These are phyloP conservation scores for Auanema freiburgensis DNA, from an alignment of 2,888 invertebrate genomes.

Conservation along the genomic window DNA sequence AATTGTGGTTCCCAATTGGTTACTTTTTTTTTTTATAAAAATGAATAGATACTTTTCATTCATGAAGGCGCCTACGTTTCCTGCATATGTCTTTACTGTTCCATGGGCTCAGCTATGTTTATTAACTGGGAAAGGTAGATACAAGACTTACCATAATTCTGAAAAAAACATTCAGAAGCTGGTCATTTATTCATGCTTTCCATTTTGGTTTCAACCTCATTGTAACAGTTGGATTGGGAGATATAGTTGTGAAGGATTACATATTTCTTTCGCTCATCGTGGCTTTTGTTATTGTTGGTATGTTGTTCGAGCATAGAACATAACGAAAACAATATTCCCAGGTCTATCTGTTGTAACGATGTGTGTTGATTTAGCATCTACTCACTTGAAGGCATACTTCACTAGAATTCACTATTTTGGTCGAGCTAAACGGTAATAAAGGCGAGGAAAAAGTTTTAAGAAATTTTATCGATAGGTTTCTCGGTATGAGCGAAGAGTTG, in stretches of 20 bases:
- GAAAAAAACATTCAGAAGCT: conserved; percentile 37
- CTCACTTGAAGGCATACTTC: conserved; percentile 65
- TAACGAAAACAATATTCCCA: conserved; percentile 19
- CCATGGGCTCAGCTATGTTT: conserved; percentile 64
- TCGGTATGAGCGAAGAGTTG: conserved; percentile 64
- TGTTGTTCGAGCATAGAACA: conserved; percentile 14
- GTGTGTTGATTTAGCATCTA: conserved; percentile 65
- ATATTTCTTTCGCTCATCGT: conserved; percentile 64
- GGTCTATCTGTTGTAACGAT: conserved; percentile 64
- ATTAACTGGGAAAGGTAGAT: conserved; percentile 63
- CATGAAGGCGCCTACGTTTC: conserved; percentile 62
- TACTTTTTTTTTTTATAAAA: background rate
- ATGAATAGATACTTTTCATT: background rate
- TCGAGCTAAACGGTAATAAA: conserved; percentile 52
- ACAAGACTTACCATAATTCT: background rate
- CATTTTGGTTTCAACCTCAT: conserved; percentile 65
- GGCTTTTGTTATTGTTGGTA: conserved; percentile 64
- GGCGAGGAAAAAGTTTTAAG: background rate
- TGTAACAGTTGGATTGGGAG: conserved; percentile 65
- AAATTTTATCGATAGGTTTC: conserved; percentile 39
- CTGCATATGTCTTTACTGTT: conserved; percentile 64
- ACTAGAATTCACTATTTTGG: conserved; percentile 65
- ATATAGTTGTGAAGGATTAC: conserved; percentile 63
- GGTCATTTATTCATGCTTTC: conserved; percentile 65
- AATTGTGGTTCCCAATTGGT: conserved; percentile 65